Evolutionary conservation across 2,113 vertebrate genomes (phyloP).

Genomic region (Glaucidium brasilianum): DNA sequence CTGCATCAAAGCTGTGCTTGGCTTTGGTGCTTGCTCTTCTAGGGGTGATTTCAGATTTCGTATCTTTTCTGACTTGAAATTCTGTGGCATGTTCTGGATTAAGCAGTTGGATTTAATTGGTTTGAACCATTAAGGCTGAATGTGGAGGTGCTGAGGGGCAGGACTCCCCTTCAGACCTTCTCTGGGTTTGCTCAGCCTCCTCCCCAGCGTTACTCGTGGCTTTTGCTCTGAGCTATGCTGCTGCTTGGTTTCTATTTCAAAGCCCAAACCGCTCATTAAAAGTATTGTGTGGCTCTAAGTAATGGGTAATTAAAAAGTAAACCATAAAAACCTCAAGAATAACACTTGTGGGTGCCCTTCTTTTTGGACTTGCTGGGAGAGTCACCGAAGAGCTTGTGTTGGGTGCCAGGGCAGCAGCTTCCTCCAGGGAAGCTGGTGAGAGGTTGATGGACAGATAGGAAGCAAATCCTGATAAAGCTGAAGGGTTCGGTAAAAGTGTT

Average conservation of each 20-base stretch:
- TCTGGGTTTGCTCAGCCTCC: neutral
- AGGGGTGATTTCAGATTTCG: neutral
- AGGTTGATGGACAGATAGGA: neutral
- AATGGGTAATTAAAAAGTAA: conserved; percentile 7
- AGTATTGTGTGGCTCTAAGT: neutral
- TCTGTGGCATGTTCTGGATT: neutral
- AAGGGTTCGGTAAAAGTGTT: neutral
- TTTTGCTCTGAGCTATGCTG: neutral
- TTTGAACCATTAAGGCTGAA: neutral
- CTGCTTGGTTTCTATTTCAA: neutral
- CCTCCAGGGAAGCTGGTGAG: neutral
- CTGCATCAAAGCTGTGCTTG: neutral
- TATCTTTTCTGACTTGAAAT: neutral
- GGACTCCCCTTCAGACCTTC: neutral
- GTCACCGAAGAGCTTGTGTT: neutral
- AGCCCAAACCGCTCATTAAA: neutral
- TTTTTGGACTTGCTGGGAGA: neutral
- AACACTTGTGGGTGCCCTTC: neutral
- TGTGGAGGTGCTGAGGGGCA: neutral
- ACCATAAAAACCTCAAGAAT: conserved; percentile 2
- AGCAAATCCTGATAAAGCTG: neutral
- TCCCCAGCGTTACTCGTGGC: neutral
- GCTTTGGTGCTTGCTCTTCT: neutral
- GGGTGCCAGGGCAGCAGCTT: neutral
- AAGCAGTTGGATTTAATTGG: neutral